Conservation (phyloP, 2,888 invertebrate genomes). For the Amiota mariae region DNA sequence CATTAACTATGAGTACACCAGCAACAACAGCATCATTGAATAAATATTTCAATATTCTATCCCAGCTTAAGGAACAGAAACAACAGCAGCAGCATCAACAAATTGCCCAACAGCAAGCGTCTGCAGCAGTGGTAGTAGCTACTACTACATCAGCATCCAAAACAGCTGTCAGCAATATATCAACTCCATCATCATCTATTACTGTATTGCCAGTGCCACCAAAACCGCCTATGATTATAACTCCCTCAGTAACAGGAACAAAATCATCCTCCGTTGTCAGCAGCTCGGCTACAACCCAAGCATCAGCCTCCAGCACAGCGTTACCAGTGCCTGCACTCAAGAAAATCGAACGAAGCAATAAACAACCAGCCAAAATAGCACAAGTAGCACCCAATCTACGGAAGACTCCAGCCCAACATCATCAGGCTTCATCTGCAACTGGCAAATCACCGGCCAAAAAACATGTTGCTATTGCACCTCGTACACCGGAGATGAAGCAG, state of each 20-base stretch:
- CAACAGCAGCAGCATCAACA: slow-evolving; percentile 36
- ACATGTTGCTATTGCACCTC: slow-evolving; percentile 73
- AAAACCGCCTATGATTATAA: slow-evolving; percentile 29
- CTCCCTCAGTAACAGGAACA: slow-evolving; percentile 32
- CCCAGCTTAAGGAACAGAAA: slow-evolving; percentile 67
- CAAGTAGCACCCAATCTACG: slow-evolving; percentile 73
- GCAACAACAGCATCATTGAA: slow-evolving; percentile 69
- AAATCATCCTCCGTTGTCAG: slow-evolving; percentile 3
- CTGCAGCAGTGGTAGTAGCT: slow-evolving; percentile 18
- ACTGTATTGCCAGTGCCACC: slow-evolving; percentile 23
- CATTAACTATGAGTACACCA: slow-evolving; percentile 66
- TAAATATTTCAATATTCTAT: slow-evolving; percentile 71
- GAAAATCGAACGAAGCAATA: slow-evolving; percentile 73
- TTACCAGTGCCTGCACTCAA: slow-evolving; percentile 71
- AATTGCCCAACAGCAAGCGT: slow-evolving; percentile 21
- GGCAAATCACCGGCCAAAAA: slow-evolving; percentile 73
- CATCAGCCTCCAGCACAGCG: slow-evolving; percentile 17
- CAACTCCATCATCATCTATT: slow-evolving; percentile 6
- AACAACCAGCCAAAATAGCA: slow-evolving; percentile 71
- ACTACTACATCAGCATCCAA: slow-evolving; percentile 1
- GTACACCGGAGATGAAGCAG: slow-evolving; percentile 71
- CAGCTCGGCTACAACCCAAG: not conserved
- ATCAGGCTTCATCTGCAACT: slow-evolving; percentile 37
- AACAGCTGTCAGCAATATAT: slow-evolving; percentile 7
- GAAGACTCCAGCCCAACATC: slow-evolving; percentile 64